Evolutionary conservation across 2,113 vertebrate species (phyloP).

Genomic region (Chloropsis hardwickii): DNA sequence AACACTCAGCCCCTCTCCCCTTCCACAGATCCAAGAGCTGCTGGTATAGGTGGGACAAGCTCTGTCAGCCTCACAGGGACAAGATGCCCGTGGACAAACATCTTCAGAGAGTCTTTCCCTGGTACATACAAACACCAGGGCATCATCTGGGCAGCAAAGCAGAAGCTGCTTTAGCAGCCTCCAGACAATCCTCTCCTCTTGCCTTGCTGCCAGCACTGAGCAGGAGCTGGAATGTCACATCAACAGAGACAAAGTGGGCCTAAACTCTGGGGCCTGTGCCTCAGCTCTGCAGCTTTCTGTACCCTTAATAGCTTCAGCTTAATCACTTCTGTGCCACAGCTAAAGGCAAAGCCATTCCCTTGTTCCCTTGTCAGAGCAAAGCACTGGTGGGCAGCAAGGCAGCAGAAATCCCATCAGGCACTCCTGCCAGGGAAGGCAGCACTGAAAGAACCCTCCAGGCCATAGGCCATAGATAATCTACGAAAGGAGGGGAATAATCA

Average conservation of each 20-base stretch:
- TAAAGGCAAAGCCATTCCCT: not conserved
- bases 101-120: not conserved
- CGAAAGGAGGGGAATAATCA: not conserved
- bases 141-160: not conserved
- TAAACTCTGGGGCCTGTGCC: not conserved
- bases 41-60: not conserved
- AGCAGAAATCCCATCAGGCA: not conserved
- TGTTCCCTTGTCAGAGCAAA: not conserved
- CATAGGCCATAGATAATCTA: not conserved
- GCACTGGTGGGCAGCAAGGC: not conserved
- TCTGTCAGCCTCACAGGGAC: not conserved
- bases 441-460: not conserved
- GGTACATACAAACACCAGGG: not conserved
- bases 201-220: not conserved
- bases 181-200: not conserved
- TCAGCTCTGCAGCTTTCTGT: not conserved
- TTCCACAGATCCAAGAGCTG: not conserved
- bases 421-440: not conserved
- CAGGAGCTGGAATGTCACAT: not conserved
- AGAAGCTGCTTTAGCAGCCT: not conserved
- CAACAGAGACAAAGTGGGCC: not conserved
- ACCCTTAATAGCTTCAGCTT: not conserved
- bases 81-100: not conserved
- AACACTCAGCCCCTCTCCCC: not conserved
- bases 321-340: not conserved